Conservation (phyloP, 2,888 invertebrate genomes). For the Perizoma flavofasciatum region DNA sequence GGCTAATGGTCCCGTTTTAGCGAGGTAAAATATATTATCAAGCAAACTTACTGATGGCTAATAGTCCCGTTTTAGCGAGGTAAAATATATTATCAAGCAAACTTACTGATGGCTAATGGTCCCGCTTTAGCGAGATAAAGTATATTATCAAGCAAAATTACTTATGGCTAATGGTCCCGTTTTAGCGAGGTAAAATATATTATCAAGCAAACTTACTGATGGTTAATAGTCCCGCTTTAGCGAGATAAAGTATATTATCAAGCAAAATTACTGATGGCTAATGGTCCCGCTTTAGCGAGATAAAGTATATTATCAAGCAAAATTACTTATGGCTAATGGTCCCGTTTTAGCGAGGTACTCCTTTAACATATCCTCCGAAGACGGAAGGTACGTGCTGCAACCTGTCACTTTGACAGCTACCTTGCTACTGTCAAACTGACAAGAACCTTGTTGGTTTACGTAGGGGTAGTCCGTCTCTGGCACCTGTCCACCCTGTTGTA, state of each 20-base stretch:
- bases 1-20: slow-evolving; percentile 8
- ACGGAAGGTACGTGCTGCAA: not conserved
- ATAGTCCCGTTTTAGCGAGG: slow-evolving; percentile 4
- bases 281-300: slow-evolving; percentile 2
- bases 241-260: no score
- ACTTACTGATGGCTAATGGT: slow-evolving; percentile 8
- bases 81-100: no score
- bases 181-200: not conserved
- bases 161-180: slow-evolving; percentile 10
- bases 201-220: slow-evolving; percentile 1
- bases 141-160: not conserved
- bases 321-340: slow-evolving; percentile 7
- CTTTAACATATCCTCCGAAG: not conserved
- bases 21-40: no score
- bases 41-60: slow-evolving; percentile 4
- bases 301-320: no score
- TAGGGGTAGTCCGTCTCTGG: slow-evolving; percentile 2
- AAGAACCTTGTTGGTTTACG: not conserved
- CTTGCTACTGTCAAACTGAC: slow-evolving; percentile 1
- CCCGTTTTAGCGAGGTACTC: not conserved
- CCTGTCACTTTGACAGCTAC: not conserved
- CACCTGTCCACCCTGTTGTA: slow-evolving; percentile 5
- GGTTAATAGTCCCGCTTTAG: slow-evolving; percentile 5
- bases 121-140: not conserved
- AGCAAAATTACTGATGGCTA: slow-evolving; percentile 4